Conservation (phyloP, 2,888 invertebrate genomes). For the Sialis fuliginosa region DNA sequence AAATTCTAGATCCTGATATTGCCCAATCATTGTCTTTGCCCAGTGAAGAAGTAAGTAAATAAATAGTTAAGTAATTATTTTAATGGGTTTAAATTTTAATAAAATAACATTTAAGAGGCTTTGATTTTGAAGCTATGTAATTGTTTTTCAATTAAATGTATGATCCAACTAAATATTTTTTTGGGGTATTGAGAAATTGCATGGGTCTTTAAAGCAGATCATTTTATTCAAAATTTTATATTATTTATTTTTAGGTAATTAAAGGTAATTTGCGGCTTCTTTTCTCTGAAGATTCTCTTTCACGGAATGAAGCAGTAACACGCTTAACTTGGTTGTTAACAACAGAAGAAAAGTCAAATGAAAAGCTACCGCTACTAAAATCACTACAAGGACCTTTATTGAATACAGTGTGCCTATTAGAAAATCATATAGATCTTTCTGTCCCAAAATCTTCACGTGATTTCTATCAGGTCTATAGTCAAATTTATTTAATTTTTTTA, state of each 20-base stretch:
- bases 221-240: neutral
- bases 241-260: constrained; percentile 19
- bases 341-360: constrained; percentile 24
- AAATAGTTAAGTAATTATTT: neutral
- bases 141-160: no score
- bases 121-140: neutral
- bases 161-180: no score
- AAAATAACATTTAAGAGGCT: neutral
- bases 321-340: constrained; percentile 31
- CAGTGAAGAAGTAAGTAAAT: constrained; percentile 25
- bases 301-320: constrained; percentile 31
- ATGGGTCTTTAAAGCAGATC: neutral
- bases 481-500: neutral
- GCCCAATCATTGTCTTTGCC: constrained; percentile 38
- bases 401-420: constrained; percentile 25
- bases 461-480: constrained; percentile 21
- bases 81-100: no score
- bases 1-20: constrained; percentile 44
- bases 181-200: no score
- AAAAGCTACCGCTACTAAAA: constrained; percentile 28
- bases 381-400: constrained; percentile 28
- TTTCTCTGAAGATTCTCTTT: constrained; percentile 22
- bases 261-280: constrained; percentile 31
- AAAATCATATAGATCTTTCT: constrained; percentile 20
- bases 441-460: constrained; percentile 17